A percentile compares a stretch with the other conserved stretches of the same genome.
These are phyloP conservation scores for Chelonoidis abingdonii DNA, from an alignment of 2,113 vertebrate genomes.

Conservation along the genomic window DNA sequence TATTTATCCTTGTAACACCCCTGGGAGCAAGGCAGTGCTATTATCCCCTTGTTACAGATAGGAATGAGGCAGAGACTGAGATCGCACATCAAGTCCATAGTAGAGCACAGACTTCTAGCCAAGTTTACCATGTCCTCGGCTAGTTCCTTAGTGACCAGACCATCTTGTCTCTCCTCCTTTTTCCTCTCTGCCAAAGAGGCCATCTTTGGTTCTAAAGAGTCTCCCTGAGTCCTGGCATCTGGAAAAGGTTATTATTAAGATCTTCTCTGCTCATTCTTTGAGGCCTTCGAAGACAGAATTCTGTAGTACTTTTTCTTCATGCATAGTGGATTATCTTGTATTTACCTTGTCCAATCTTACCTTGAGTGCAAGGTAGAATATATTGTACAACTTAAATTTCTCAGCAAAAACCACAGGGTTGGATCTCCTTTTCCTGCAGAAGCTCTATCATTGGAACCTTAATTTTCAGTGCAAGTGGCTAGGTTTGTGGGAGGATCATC, in stretches of 20 bases:
- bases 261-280: background rate
- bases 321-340: background rate
- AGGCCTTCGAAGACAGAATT: background rate
- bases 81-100: background rate
- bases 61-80: background rate
- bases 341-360: background rate
- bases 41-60: background rate
- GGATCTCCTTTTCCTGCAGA: background rate
- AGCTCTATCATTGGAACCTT: background rate
- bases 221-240: background rate
- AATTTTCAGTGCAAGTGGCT: background rate
- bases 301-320: background rate
- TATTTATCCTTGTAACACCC: background rate
- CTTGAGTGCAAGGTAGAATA: background rate
- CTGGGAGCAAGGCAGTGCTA: background rate
- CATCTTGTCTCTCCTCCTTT: fast-evolving
- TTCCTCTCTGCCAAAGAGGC: background rate
- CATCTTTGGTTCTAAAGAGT: background rate
- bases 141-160: background rate
- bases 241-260: background rate
- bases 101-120: background rate
- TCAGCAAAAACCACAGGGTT: background rate
- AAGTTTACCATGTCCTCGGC: background rate
- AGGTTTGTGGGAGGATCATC: background rate
- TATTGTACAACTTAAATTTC: background rate